phyloP scores from a whole-genome alignment of 2,888 invertebrate species.

The Meliscaeva auricollis region DNA sequence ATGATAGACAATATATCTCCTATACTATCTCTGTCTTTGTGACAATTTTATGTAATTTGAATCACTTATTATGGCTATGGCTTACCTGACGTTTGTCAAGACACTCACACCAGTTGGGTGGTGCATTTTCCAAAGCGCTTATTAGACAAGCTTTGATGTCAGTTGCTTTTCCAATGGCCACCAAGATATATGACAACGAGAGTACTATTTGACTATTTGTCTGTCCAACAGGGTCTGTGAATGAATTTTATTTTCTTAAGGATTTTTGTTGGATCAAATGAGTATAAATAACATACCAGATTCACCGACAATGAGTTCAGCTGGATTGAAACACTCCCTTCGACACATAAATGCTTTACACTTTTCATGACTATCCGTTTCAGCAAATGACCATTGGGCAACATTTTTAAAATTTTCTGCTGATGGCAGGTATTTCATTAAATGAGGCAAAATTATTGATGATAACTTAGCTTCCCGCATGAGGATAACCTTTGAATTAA shows the following conservation, averaged over 20 bases:
- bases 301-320: conserved; percentile 80
- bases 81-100: conserved; percentile 90
- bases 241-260: not conserved
- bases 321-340: conserved; percentile 86
- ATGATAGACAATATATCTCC: conserved; percentile 47
- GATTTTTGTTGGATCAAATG: not conserved
- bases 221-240: conserved; percentile 83
- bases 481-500: conserved; percentile 86
- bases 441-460: conserved; percentile 86
- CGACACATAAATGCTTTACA: conserved; percentile 90
- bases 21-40: not conserved
- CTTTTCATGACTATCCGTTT: conserved; percentile 78
- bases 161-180: conserved; percentile 87
- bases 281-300: conserved; percentile 77
- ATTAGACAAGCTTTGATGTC: conserved; percentile 88
- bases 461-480: conserved; percentile 89
- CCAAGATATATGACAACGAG: conserved; percentile 87
- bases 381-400: conserved; percentile 82
- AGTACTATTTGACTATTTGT: conserved; percentile 87
- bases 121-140: conserved; percentile 86
- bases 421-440: conserved; percentile 85
- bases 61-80: not conserved
- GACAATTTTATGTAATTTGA: conserved; percentile 7
- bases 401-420: conserved; percentile 83
- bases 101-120: conserved; percentile 88